Evolutionary conservation across 2,113 vertebrate genomes (phyloP), one percentile per base, ranked within the genome.

Genomic region (Bubo bubo): DNA sequence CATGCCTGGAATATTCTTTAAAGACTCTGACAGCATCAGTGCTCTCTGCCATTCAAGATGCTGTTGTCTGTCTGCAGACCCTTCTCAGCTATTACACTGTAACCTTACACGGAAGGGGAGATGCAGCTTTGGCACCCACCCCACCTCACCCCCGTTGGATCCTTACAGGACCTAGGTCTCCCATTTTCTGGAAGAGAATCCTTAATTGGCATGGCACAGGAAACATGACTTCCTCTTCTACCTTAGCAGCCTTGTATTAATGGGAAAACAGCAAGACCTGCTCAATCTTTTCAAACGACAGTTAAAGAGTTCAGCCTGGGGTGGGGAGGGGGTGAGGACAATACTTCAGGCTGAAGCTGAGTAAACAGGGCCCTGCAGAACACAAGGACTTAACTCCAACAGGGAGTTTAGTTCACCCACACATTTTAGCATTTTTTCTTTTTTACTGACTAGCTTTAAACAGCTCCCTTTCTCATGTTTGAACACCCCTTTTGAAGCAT

Each of bases 241-340:
- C 26, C n/a, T 60, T 35, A 49, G 45, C 45, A 76, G n/a, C 15
- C 13, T 76, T 34, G 12, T 47, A 66, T 39, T 15, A 12, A 32
- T 4, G 22, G 50, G 43, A 34, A 76, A 53, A 64, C 6, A 47
- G 43, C n/a, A 21, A 37, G 32, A 15, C 21, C n/a, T 34, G 45
- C 56, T 35, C 17, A 5, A 10, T 39, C 75, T 17, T 81, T 71
- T 34, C 10, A 24, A 21, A 64, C 50, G 21, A 17, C 6, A 6
- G 27, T 28, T 14, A 4, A 43, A 26, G 49, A 62, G 39, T 45
- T 79, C 28, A 19, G 18, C 8, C 12, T 8, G 50, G 43, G 30
- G 15, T 1, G 8, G 28, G 19, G 10, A 5, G 6, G 3, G 43
- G 43, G 7, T 45, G 17, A n/a, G 1, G 3, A 28, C 18, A 18